phyloP scores from a whole-genome alignment of 1,140 invertebrate genomes.

The Maniola jurtina region DNA sequence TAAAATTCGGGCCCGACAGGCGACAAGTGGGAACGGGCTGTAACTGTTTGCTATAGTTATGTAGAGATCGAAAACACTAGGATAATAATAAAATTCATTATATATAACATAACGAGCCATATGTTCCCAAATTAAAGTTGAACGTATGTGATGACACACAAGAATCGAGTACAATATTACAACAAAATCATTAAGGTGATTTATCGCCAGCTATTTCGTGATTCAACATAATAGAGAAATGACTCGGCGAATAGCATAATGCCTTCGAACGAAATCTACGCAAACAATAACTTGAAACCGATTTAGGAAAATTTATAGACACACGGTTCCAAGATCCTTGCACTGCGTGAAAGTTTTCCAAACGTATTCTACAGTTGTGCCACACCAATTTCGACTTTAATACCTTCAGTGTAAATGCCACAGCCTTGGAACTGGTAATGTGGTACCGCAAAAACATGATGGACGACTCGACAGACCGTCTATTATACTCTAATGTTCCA shows the following conservation, averaged over 20 bases:
- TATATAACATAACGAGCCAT: slow-evolving; percentile 1
- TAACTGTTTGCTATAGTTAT: too few species aligned
- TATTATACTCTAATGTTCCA: slow-evolving; percentile 68
- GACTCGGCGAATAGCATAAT: slow-evolving; percentile 40
- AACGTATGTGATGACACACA: slow-evolving; percentile 10
- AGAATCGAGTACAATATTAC: slow-evolving; percentile 1
- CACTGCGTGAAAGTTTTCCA: slow-evolving; percentile 44
- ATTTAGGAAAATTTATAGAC: slow-evolving; percentile 55
- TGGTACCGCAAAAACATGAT: slow-evolving; percentile 49
- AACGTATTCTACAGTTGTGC: not conserved
- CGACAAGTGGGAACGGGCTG: too few species aligned
- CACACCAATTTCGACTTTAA: slow-evolving; percentile 31
- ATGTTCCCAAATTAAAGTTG: not conserved
- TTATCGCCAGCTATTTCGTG: slow-evolving; percentile 32
- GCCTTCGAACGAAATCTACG: slow-evolving; percentile 40
- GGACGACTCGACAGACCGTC: slow-evolving; percentile 52
- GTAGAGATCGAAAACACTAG: too few species aligned
- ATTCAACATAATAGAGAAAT: slow-evolving; percentile 43
- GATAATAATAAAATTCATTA: too few species aligned
- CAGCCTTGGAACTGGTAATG: slow-evolving; percentile 12
- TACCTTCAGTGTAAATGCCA: not conserved
- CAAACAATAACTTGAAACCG: slow-evolving; percentile 53
- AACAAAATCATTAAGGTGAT: slow-evolving; percentile 28
- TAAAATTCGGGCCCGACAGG: too few species aligned
- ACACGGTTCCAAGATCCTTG: slow-evolving; percentile 45